A percentile compares a stretch with the other conserved stretches of the same genome.
Evolutionary conservation across 1,140 invertebrate genomes (phyloP).

Genomic region (Pentalonia nigronervosa): DNA sequence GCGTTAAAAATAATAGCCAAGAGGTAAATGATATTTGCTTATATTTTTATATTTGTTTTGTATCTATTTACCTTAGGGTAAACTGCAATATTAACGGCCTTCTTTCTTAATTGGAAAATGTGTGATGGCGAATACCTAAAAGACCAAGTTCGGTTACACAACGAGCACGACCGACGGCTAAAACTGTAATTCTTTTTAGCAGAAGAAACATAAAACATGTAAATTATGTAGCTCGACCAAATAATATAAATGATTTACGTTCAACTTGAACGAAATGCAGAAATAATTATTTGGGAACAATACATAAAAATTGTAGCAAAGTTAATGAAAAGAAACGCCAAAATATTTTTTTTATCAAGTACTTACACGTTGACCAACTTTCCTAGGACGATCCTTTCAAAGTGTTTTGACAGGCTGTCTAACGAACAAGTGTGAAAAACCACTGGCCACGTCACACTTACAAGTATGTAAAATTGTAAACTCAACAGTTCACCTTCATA

Average conservation of each 20-base stretch:
- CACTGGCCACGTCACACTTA: neutral
- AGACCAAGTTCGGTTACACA: conserved; percentile 56
- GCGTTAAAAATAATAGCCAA: conserved; percentile 54
- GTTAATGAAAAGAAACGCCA: conserved; percentile 50
- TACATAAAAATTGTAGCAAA: neutral
- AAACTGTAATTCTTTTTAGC: conserved; percentile 45
- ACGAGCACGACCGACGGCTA: conserved; percentile 52
- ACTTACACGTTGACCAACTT: conserved; percentile 46
- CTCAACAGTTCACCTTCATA: too few relatives aligned
- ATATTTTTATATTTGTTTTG: conserved; percentile 57
- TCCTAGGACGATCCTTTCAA: neutral
- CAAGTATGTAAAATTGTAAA: neutral
- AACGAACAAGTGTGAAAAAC: neutral
- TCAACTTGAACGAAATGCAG: conserved; percentile 41
- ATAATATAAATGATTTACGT: conserved; percentile 37
- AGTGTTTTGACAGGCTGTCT: conserved; percentile 44
- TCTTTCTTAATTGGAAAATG: conserved; percentile 57
- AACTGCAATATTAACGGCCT: conserved; percentile 51
- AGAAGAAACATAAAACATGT: conserved; percentile 40
- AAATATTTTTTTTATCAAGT: conserved; percentile 54
- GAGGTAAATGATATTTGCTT: conserved; percentile 54
- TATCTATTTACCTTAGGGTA: conserved; percentile 58
- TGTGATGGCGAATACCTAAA: conserved; percentile 50
- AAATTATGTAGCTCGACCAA: conserved; percentile 38
- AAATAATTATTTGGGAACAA: conserved; percentile 47